Conservation (phyloP, 2,797 vertebrate genomes). For the Fistularia tabacaria region DNA sequence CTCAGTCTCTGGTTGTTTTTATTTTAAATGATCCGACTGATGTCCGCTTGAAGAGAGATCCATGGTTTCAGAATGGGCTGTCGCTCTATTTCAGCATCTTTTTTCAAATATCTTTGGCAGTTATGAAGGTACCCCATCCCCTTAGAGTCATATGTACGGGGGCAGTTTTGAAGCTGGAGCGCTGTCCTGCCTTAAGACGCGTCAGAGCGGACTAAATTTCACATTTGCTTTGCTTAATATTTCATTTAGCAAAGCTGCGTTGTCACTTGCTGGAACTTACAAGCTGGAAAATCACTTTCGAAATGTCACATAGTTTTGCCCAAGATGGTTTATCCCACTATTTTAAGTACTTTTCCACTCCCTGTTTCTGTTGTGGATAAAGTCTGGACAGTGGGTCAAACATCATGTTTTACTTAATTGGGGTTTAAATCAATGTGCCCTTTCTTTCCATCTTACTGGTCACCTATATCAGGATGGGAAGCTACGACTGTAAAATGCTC, state of each 20-base stretch:
- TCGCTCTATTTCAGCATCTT: neutral
- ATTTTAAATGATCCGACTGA: slow-evolving; percentile 13
- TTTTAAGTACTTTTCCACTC: too few relatives aligned
- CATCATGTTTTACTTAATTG: too few relatives aligned
- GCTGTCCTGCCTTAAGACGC: neutral
- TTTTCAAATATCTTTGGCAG: neutral
- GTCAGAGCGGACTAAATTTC: neutral
- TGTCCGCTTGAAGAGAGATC: slow-evolving; percentile 25
- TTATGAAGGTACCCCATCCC: neutral
- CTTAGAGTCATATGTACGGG: neutral
- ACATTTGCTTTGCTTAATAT: slow-evolving; percentile 1
- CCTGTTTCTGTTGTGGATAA: too few relatives aligned
- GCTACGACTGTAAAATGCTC: too few relatives aligned
- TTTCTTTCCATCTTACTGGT: too few relatives aligned
- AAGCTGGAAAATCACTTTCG: too few relatives aligned
- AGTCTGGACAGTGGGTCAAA: too few relatives aligned
- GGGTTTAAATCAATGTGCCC: too few relatives aligned
- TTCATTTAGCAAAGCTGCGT: slow-evolving; percentile 3
- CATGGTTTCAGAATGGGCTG: slow-evolving; percentile 2
- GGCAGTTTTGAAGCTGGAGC: slow-evolving; percentile 2
- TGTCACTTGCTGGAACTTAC: neutral
- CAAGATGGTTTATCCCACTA: too few relatives aligned
- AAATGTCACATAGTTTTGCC: too few relatives aligned
- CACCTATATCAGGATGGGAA: too few relatives aligned
- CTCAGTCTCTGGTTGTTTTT: slow-evolving; percentile 18